A percentile compares a stretch with the other conserved stretches of the same genome.
These are phyloP conservation scores for Standfussiana lucernea DNA, from an alignment of 2,888 invertebrate species.

Conservation along the genomic window DNA sequence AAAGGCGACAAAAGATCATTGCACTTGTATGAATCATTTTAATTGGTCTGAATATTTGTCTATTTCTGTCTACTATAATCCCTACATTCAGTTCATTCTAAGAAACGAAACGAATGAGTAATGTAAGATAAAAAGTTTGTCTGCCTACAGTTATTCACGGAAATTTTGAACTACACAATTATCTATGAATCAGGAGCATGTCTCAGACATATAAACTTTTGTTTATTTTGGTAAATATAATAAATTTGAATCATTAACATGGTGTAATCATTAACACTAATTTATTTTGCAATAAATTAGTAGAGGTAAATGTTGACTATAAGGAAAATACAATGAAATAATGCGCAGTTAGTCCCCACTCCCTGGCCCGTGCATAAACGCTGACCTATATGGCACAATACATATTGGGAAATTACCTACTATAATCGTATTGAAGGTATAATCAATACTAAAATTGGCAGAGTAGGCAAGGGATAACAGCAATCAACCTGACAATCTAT, in stretches of 20 bases:
- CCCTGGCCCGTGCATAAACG: background rate
- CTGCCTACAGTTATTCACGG: slow-evolving; percentile 17
- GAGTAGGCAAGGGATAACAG: background rate
- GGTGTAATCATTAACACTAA: background rate
- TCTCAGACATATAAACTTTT: slow-evolving; percentile 6
- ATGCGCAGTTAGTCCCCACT: slow-evolving; percentile 24
- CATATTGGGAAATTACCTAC: background rate
- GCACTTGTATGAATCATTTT: slow-evolving; percentile 14
- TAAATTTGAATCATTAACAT: slow-evolving; percentile 10
- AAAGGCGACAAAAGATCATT: slow-evolving; percentile 1
- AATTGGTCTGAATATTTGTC: background rate
- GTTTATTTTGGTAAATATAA: slow-evolving; percentile 24
- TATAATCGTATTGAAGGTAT: background rate
- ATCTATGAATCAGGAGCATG: slow-evolving; percentile 47
- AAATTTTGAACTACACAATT: slow-evolving; percentile 14
- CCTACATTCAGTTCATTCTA: slow-evolving; percentile 37
- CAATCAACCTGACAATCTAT: background rate
- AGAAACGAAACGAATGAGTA: slow-evolving; percentile 51
- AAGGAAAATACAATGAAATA: slow-evolving; percentile 34
- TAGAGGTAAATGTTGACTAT: background rate
- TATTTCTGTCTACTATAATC: slow-evolving; percentile 27
- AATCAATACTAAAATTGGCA: background rate
- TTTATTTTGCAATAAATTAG: slow-evolving; percentile 5
- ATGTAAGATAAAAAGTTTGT: slow-evolving; percentile 40
- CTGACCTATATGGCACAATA: background rate